Evolutionary conservation across 1,140 invertebrate species (phyloP).

Genomic region (Sarcophaga bullata): DNA sequence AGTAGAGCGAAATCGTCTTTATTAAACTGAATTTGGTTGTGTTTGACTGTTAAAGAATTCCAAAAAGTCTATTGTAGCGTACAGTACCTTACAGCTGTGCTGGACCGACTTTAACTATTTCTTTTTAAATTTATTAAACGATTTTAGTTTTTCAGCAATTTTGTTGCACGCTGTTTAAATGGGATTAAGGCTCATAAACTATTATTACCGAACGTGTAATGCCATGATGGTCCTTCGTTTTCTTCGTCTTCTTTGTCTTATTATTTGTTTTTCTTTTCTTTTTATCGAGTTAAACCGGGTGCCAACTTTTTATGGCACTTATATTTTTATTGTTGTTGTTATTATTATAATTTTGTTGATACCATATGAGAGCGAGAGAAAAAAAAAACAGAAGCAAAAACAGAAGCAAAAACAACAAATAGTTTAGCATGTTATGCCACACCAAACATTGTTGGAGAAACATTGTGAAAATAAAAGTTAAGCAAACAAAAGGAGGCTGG

Average conservation of each 20-base stretch:
- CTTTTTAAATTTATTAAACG: not conserved
- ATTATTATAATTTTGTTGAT: not conserved
- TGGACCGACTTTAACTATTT: no score
- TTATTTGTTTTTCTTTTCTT: not conserved
- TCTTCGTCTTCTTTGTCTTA: not conserved
- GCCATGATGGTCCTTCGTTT: not conserved
- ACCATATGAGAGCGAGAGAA: not conserved
- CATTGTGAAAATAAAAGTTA: slow-evolving; percentile 1
- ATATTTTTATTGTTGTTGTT: no score
- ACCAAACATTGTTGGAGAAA: not conserved
- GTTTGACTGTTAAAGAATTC: no score
- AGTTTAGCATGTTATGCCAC: not conserved
- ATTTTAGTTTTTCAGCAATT: not conserved
- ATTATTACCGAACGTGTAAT: not conserved
- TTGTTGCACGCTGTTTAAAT: not conserved
- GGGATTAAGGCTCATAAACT: not conserved
- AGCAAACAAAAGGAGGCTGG: slow-evolving; percentile 27
- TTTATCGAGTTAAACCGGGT: slow-evolving; percentile 6
- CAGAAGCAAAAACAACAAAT: not conserved
- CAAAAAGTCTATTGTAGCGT: no score
- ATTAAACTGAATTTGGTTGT: no score
- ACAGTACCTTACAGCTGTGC: no score
- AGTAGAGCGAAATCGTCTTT: no score
- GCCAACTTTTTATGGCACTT: slow-evolving; percentile 24
- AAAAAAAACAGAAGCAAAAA: not conserved